Evolutionary conservation across 2,797 vertebrate species (phyloP), one percentile per base, ranked within the genome.

Genomic region (Anas bernieri): DNA sequence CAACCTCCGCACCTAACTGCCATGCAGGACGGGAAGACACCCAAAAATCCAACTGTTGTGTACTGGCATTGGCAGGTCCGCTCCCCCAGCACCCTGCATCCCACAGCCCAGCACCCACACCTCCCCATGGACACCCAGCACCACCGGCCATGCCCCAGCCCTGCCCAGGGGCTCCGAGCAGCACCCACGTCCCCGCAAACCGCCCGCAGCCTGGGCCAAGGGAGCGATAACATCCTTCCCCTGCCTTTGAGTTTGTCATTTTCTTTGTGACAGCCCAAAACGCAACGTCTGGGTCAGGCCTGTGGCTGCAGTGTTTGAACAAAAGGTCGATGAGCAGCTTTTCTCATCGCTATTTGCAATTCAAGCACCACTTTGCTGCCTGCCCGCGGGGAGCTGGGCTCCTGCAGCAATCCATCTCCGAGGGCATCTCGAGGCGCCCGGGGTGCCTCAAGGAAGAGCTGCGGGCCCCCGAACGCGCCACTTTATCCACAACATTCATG

Each of bases 251-350:
- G 90, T 95, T 94, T 94, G 95, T 96, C 92, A 92, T 90, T 94
- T 90, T 72, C 77, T 87, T 68, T 64, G 87, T 62, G 62, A 85
- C 80, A 83, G 84, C 76, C 87, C 82, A 92, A 89, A 89, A 64
- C 6, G 35, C 46, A 61, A 56, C 8, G 56, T 83, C 86, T 82
- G 82, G 93, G 94, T 96, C 97, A 97, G 88, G 88, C 76, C 95
- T 86, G 82, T 54, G 73, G 69, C 88, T 96, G 88, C 92, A 16
- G 43, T 25, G 59, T 83, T 72, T 92, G 92, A 95, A 93, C 88
- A 92, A 90, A 95, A 97, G 94, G 95, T 88, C 37, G 31, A 93
- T 15, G 66, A 83, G 93, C 90, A 90, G 95, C 82, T 93, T 94
- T 92, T 83, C 85, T 90, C 73, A 55, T 55, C 23, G 84, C 52